Base-by-base conservation (phyloP, 2,797 vertebrate genomes). In the Avahi laniger region DNA sequence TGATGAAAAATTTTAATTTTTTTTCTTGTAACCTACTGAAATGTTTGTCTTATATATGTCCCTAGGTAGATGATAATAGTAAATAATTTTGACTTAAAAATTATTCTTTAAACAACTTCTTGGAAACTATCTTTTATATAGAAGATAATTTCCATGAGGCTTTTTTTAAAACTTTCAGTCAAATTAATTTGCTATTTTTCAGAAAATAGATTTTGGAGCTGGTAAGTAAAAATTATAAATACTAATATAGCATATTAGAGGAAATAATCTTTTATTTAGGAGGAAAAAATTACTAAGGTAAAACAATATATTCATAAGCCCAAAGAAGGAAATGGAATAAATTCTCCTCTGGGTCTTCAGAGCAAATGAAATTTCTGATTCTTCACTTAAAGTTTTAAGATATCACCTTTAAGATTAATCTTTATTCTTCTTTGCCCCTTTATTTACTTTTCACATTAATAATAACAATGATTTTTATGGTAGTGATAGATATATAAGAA, bases 141-240 rank as follows among this genome's bases (percentile, higher is more conserved):
- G 54, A 89, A 35, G 59, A 41, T 70, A 5, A 4, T 54, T 95
- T 92, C 76, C 65, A 54, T 94, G 67, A 97, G 50, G 79, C 0
- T 3, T 7, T 89, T 50, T 46, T 30, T 28, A 1, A 22, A 70
- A 46, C 91, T 96, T 93, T 96, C 24, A 81, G 70, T 90, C 57
- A 91, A 82, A 69, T 17, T 0, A 89, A 87, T 96, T 87, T 78
- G 63, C 41, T 91, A 65, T 43, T 96, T 94, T 81, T 75, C 35
- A 97, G 38, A 85, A 96, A 91, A 59, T 93, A 70, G 6, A 89
- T 33, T 65, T 90, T 91, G 12, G 22, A 63, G 7, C 15, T 89
- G 28, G 8, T 93, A 0, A 89, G 89, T 96, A 43, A 22, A 96
- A 22, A 5, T 89, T 38, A 7, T 93, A 88, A 95, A 84, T 57